Conservation (phyloP, 2,113 vertebrate species). For the Muntiacus muntjak region DNA sequence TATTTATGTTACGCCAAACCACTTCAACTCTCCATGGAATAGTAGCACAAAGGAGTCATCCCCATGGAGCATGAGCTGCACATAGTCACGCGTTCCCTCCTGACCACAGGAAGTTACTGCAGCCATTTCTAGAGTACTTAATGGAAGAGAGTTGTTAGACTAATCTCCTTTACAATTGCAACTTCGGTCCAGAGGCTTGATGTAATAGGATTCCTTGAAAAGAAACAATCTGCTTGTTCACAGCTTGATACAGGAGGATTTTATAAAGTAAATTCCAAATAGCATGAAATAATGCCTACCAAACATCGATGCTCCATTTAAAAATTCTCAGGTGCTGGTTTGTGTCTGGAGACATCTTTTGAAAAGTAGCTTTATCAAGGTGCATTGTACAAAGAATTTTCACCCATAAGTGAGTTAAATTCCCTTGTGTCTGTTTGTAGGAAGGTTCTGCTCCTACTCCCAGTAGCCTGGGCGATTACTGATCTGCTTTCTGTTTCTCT, state of each 20-base stretch:
- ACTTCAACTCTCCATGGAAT: not conserved
- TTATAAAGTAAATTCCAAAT: not conserved
- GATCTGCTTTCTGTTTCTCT: not conserved
- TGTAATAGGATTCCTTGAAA: not conserved
- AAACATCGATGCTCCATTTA: not conserved
- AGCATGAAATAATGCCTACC: not conserved
- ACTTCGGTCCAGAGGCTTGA: constrained; percentile 9
- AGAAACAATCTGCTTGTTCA: not conserved
- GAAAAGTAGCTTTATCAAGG: not conserved
- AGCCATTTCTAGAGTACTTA: not conserved
- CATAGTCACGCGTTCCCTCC: not conserved
- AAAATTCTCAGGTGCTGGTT: not conserved
- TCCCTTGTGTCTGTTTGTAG: not conserved
- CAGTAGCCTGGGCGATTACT: not conserved
- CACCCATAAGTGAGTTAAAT: not conserved
- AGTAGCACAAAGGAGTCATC: not conserved
- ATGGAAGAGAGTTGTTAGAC: constrained; percentile 23
- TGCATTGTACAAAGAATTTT: not conserved
- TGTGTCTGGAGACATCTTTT: not conserved
- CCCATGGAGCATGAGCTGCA: not conserved
- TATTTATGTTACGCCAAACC: constrained; percentile 41
- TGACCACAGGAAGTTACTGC: not conserved
- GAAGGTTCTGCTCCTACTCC: accelerated
- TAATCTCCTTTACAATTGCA: constrained; percentile 2
- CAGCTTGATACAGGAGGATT: not conserved